These are phyloP conservation scores for Loxodonta africana DNA, from an alignment of 2,113 vertebrate genomes.

Conservation along the genomic window DNA sequence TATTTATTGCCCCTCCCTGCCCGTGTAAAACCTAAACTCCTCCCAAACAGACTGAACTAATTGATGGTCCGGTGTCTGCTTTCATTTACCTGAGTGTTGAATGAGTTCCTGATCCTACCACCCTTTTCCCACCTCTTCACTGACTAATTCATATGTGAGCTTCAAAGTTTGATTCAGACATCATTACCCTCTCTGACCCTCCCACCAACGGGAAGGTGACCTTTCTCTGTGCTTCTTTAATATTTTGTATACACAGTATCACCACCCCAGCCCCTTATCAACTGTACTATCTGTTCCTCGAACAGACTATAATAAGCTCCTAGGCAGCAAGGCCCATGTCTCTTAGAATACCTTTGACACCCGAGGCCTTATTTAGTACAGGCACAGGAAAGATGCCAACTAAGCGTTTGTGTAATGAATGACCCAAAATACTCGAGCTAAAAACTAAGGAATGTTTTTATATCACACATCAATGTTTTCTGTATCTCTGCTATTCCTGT, in stretches of 20 bases:
- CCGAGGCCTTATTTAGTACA: neutral
- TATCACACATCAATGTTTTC: conserved; percentile 71
- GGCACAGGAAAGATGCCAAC: neutral
- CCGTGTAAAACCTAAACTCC: neutral
- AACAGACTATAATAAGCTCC: neutral
- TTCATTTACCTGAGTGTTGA: neutral
- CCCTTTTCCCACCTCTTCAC: neutral
- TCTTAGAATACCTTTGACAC: neutral
- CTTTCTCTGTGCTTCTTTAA: neutral
- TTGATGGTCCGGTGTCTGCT: too few relatives aligned
- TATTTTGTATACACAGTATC: neutral
- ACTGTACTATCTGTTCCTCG: neutral
- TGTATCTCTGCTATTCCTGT: conserved; percentile 58
- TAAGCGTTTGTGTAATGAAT: neutral
- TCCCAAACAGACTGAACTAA: neutral
- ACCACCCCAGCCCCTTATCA: neutral
- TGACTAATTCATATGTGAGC: neutral
- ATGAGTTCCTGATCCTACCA: neutral
- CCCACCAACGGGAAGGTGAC: neutral
- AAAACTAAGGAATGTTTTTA: neutral
- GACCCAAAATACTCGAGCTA: neutral
- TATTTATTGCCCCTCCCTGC: neutral
- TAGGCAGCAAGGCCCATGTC: neutral
- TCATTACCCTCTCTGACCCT: neutral
- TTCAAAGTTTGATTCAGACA: neutral